These are phyloP conservation scores for Neodiprion pinetum DNA, from an alignment of 1,140 invertebrate species.

Conservation along the genomic window DNA sequence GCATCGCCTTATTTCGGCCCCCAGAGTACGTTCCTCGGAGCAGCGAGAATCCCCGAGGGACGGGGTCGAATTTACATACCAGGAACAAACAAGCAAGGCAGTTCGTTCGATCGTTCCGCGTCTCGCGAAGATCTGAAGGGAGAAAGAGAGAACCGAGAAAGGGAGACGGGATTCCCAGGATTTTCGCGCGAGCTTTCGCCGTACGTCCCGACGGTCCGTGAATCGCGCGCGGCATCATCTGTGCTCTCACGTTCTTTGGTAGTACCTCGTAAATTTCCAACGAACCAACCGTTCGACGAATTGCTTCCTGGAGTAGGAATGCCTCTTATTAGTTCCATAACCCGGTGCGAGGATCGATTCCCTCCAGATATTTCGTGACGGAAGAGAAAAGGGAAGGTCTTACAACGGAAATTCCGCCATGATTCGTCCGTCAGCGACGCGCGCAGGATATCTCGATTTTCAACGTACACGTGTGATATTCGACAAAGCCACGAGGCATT, in stretches of 20 bases:
- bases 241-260: not conserved
- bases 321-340: slow-evolving; percentile 7
- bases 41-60: not conserved
- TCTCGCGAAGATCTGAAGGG: not conserved
- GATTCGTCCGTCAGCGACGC: too few species aligned
- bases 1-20: not conserved
- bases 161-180: not conserved
- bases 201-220: not conserved
- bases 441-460: too few species aligned
- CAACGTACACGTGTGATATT: too few species aligned
- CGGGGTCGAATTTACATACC: slow-evolving; percentile 4
- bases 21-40: not conserved
- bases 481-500: too few species aligned
- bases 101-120: not conserved
- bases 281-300: not conserved
- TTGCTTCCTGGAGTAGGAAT: not conserved
- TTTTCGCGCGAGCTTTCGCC: not conserved
- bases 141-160: not conserved
- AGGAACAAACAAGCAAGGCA: not conserved
- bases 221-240: not conserved
- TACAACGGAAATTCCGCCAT: too few species aligned
- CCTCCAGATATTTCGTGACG: not conserved
- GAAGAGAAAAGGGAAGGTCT: too few species aligned
- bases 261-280: not conserved
- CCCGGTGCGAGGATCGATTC: not conserved